phyloP scores from a whole-genome alignment of 2,797 vertebrate species.

The Poecilia wingei region DNA sequence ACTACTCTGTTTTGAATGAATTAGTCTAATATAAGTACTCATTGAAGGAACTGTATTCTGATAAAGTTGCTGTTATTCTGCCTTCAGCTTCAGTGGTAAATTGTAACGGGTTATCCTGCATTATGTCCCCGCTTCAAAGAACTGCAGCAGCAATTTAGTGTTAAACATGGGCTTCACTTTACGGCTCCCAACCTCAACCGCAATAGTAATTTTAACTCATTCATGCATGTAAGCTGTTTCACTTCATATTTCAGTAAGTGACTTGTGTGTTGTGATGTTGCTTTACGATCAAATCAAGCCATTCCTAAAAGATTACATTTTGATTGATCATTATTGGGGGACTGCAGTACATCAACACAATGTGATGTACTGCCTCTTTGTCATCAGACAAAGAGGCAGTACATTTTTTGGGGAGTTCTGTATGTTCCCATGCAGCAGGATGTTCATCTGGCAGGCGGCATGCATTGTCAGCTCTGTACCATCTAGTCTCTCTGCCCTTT shows the following conservation, averaged over 20 bases:
- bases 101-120: not conserved
- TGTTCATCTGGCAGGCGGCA: slow-evolving; percentile 60
- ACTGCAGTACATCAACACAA: not conserved
- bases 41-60: not conserved
- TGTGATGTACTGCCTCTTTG: not conserved
- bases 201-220: not conserved
- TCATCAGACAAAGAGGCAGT: slow-evolving; percentile 31
- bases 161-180: slow-evolving; percentile 7
- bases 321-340: not conserved
- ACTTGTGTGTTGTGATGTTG: not conserved
- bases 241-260: not conserved
- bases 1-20: not conserved
- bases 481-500: slow-evolving; percentile 57
- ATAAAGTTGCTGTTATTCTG: slow-evolving; percentile 3
- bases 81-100: slow-evolving; percentile 13
- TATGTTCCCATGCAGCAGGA: slow-evolving; percentile 23
- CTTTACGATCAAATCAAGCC: not conserved
- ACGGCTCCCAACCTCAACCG: not conserved
- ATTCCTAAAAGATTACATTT: not conserved
- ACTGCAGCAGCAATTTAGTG: not conserved
- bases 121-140: not conserved
- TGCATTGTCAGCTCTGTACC: slow-evolving; percentile 64
- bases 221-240: not conserved
- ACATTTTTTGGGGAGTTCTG: slow-evolving; percentile 29
- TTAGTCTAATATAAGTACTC: not conserved